Evolutionary conservation across 2,113 vertebrate species (phyloP).

Genomic region (Pholis gunnellus): DNA sequence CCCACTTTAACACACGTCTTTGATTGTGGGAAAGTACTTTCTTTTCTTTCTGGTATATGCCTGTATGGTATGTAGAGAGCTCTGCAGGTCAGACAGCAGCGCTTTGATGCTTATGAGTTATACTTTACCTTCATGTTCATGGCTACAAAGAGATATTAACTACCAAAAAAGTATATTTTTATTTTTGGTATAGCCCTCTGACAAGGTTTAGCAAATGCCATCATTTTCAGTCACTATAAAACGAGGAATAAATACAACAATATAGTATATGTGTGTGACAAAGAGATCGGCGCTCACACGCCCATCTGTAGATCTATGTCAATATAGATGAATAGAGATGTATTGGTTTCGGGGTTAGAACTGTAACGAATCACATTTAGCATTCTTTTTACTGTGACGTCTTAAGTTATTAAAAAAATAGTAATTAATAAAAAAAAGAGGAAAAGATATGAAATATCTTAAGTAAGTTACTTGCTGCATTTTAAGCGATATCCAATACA

Average conservation of each 20-base stretch:
- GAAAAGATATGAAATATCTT: too few species aligned
- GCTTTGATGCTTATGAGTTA: neutral
- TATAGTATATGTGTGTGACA: neutral
- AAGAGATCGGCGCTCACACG: too few species aligned
- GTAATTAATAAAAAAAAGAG: too few species aligned
- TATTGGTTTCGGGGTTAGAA: too few species aligned
- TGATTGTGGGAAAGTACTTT: neutral
- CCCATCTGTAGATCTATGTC: neutral
- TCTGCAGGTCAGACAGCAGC: neutral
- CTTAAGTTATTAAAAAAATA: neutral
- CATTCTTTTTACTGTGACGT: neutral
- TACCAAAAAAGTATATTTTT: neutral
- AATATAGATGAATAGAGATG: neutral
- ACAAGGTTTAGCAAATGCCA: neutral
- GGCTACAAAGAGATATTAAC: neutral
- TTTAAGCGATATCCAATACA: too few species aligned
- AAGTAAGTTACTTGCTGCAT: too few species aligned
- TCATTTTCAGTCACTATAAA: neutral
- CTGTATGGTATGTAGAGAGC: neutral
- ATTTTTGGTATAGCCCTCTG: neutral
- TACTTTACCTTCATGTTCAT: neutral
- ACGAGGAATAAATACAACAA: neutral
- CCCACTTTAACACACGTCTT: neutral
- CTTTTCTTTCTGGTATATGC: neutral
- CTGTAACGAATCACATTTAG: neutral